A percentile compares a stretch with the other conserved stretches of the same genome.
phyloP scores from a whole-genome alignment of 2,113 vertebrate genomes.

The Pholis gunnellus region DNA sequence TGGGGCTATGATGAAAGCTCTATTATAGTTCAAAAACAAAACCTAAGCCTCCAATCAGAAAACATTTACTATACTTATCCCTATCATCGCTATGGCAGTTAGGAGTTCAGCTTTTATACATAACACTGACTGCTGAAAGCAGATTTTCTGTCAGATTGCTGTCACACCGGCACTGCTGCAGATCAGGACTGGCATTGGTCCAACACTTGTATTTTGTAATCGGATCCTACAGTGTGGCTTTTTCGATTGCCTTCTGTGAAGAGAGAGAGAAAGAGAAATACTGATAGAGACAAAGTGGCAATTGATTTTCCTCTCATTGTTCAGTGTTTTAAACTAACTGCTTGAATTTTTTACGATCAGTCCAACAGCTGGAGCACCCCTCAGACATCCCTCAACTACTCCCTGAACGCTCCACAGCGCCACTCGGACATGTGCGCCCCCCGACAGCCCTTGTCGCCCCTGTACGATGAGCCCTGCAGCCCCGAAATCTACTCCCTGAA shows the following conservation, averaged over 20 bases:
- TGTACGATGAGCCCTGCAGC: constrained; percentile 86
- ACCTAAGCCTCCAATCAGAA: constrained; percentile 8
- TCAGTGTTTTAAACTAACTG: constrained; percentile 34
- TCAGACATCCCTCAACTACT: constrained; percentile 73
- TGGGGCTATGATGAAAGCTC: constrained; percentile 8
- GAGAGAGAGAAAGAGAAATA: neutral
- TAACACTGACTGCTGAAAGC: constrained; percentile 19
- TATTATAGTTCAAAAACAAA: constrained; percentile 35
- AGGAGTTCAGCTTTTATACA: neutral
- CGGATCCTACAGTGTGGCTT: constrained; percentile 33
- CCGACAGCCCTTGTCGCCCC: constrained; percentile 83
- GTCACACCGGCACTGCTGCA: constrained; percentile 12
- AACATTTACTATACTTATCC: constrained; percentile 6
- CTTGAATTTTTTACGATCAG: constrained; percentile 72
- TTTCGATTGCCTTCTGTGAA: constrained; percentile 27
- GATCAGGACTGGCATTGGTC: constrained; percentile 28
- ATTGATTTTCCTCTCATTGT: neutral
- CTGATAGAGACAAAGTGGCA: neutral
- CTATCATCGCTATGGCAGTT: neutral
- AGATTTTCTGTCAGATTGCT: constrained; percentile 17
- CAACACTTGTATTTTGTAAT: constrained; percentile 35
- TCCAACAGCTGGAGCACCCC: constrained; percentile 84
- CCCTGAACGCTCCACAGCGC: constrained; percentile 72
- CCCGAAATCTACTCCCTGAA: constrained; percentile 81
- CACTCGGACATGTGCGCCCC: constrained; percentile 81